These are phyloP conservation scores for Dipus sagitta DNA, from an alignment of 2,797 vertebrate species.

Conservation along the genomic window DNA sequence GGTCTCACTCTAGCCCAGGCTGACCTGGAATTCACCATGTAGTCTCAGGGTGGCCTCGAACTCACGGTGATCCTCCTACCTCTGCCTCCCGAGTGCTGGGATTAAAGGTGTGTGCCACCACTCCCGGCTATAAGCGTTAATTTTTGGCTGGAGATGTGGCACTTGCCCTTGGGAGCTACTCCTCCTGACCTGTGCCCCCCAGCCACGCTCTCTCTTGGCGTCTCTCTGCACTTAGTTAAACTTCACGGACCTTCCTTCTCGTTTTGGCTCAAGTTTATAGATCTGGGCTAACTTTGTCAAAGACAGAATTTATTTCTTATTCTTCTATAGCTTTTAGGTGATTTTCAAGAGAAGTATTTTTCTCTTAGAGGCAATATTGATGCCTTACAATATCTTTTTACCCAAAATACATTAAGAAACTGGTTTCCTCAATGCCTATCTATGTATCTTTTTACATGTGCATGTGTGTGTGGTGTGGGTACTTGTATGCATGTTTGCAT, in stretches of 20 bases:
- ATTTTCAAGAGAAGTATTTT: constrained; percentile 55
- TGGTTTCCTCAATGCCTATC: background rate
- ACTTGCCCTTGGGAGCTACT: background rate
- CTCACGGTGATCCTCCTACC: too few relatives aligned
- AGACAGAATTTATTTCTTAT: constrained; percentile 22
- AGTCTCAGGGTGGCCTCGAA: too few relatives aligned
- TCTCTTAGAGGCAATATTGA: background rate
- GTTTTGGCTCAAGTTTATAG: background rate
- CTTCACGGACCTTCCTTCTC: background rate
- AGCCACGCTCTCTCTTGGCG: background rate
- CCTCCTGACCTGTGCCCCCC: background rate
- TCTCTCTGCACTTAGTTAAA: background rate
- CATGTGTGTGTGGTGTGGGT: background rate
- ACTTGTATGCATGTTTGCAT: background rate
- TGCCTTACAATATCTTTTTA: constrained; percentile 21
- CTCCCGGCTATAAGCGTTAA: too few relatives aligned
- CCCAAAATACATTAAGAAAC: background rate
- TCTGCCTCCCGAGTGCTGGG: too few relatives aligned
- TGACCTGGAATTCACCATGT: too few relatives aligned
- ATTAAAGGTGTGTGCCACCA: too few relatives aligned
- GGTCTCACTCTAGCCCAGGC: too few relatives aligned
- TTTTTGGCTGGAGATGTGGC: background rate
- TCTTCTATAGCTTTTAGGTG: background rate
- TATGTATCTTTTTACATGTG: background rate
- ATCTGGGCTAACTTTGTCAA: constrained; percentile 28